Evolutionary conservation across 2,888 invertebrate species (phyloP).

Genomic region (Bursaphelenchus okinawaensis): DNA sequence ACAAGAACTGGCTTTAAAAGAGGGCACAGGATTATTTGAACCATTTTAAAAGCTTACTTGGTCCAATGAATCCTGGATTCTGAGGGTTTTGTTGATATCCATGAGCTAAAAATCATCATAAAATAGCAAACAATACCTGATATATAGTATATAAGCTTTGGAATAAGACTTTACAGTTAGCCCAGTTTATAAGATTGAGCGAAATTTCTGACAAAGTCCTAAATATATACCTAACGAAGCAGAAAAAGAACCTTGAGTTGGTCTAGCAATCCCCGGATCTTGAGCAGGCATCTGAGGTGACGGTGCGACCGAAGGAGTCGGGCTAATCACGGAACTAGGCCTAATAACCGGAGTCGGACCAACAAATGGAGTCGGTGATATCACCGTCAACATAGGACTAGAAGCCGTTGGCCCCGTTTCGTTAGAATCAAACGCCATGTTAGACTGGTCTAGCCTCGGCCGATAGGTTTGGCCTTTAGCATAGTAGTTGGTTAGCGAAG

Average conservation of each 20-base stretch:
- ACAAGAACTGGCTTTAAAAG: no score
- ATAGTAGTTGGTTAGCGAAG: constrained; percentile 8
- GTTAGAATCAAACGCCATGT: neutral
- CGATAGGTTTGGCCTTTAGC: neutral
- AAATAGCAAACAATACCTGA: no score
- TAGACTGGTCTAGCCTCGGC: neutral
- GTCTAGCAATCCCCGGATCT: neutral
- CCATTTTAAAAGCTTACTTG: neutral
- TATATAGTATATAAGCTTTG: no score
- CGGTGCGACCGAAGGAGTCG: neutral
- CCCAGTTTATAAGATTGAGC: no score
- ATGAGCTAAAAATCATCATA: neutral
- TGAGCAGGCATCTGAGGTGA: neutral
- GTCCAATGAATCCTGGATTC: constrained; percentile 16
- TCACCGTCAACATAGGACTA: neutral
- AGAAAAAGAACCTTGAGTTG: neutral
- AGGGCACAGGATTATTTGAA: no score
- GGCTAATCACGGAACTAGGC: no score
- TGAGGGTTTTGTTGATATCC: constrained; percentile 1
- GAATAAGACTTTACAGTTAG: no score
- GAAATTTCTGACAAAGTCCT: neutral
- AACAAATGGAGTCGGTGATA: neutral
- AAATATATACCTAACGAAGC: neutral
- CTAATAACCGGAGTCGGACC: no score
- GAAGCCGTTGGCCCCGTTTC: neutral